Percentiles rank a stretch among this genome's conserved stretches.
These are phyloP conservation scores for Huso huso DNA, from an alignment of 2,797 vertebrate genomes.

Conservation along the genomic window DNA sequence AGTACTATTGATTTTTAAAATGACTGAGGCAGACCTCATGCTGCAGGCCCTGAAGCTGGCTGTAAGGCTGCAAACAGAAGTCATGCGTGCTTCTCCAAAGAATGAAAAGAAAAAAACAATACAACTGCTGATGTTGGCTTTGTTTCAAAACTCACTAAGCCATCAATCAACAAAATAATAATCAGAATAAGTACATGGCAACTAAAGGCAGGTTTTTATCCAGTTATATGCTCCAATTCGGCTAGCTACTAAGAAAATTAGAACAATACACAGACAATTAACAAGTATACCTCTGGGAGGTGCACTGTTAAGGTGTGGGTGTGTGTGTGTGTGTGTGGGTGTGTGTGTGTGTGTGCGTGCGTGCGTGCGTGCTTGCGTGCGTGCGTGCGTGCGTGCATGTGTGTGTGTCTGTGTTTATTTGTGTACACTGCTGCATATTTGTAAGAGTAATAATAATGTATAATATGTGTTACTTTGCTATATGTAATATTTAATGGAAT, in stretches of 20 bases:
- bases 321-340: slow-evolving; percentile 13
- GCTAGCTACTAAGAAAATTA: slow-evolving; percentile 49
- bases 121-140: slow-evolving; percentile 39
- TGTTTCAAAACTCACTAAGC: slow-evolving; percentile 67
- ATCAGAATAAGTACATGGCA: slow-evolving; percentile 51
- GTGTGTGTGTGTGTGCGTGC: too few species aligned
- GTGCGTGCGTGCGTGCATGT: too few species aligned
- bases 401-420: too few species aligned
- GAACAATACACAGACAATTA: slow-evolving; percentile 49
- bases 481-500: too few species aligned
- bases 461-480: too few species aligned
- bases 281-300: slow-evolving; percentile 46
- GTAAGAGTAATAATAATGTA: too few species aligned
- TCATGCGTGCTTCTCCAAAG: slow-evolving; percentile 31
- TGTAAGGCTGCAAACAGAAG: slow-evolving; percentile 57
- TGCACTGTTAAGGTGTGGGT: slow-evolving; percentile 47
- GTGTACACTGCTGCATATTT: too few species aligned
- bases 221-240: slow-evolving; percentile 45
- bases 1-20: slow-evolving; percentile 92
- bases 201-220: slow-evolving; percentile 52
- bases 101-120: neutral
- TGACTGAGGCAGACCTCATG: slow-evolving; percentile 83
- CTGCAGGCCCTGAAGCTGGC: slow-evolving; percentile 44
- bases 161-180: slow-evolving; percentile 58
- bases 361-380: slow-evolving; percentile 44